These are phyloP conservation scores for Enteromius viviparus DNA, from an alignment of 2,797 vertebrate species.

Conservation along the genomic window DNA sequence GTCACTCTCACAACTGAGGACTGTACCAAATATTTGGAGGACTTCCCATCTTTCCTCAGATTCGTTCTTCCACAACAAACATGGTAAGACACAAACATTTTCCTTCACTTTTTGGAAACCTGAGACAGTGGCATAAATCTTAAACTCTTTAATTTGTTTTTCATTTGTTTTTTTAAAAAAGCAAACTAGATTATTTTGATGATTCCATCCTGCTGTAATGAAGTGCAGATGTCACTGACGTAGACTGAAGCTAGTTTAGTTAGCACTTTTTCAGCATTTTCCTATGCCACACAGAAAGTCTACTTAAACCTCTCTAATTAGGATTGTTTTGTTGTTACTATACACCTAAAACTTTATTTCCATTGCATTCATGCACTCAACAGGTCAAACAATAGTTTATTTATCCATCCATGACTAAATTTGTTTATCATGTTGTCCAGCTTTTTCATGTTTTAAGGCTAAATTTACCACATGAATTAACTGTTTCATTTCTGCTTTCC, in stretches of 20 bases:
- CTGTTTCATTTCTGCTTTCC: background rate
- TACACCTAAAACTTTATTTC: background rate
- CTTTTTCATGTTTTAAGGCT: slow-evolving; percentile 73
- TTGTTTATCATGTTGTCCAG: slow-evolving; percentile 65
- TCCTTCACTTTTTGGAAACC: background rate
- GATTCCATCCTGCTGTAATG: background rate
- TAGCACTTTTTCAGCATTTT: no score
- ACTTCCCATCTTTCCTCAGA: slow-evolving; percentile 86
- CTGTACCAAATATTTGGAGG: slow-evolving; percentile 76
- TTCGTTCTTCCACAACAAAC: slow-evolving; percentile 94
- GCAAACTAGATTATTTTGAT: background rate
- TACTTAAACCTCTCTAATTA: background rate
- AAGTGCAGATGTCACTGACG: background rate
- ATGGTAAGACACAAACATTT: slow-evolving; percentile 77
- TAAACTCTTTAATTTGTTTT: background rate
- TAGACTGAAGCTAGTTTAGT: background rate
- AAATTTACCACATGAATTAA: background rate
- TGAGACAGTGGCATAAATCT: background rate
- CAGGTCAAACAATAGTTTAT: background rate
- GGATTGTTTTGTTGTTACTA: background rate
- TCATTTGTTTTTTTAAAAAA: background rate
- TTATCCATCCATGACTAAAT: background rate
- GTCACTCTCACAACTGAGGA: slow-evolving; percentile 49
- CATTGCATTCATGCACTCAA: background rate
- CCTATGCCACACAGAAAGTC: background rate